Conservation (phyloP, 2,797 vertebrate genomes). For the Mustela erminea region DNA sequence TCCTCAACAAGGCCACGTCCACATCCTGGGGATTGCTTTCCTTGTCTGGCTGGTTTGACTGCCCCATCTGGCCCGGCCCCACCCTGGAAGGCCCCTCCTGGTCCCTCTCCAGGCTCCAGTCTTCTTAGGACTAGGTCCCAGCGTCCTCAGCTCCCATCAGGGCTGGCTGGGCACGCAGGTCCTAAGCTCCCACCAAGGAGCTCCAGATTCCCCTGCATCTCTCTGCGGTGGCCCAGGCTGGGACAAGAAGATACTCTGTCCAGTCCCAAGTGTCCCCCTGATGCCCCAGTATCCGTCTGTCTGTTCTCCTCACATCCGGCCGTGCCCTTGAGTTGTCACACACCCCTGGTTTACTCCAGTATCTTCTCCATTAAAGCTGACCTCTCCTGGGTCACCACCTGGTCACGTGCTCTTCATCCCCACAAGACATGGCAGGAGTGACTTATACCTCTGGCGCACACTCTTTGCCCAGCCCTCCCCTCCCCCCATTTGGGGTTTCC, state of each 20-base stretch:
- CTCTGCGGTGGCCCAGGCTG: neutral
- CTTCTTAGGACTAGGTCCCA: neutral
- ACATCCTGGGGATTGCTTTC: neutral
- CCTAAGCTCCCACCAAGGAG: neutral
- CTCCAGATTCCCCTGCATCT: neutral
- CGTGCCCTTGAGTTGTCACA: neutral
- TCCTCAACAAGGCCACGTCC: neutral
- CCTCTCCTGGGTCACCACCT: neutral
- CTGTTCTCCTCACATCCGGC: neutral
- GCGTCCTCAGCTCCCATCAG: neutral
- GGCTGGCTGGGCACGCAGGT: neutral
- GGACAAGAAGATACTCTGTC: neutral
- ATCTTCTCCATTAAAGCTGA: neutral
- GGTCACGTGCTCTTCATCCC: neutral
- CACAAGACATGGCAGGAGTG: neutral
- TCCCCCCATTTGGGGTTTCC: neutral
- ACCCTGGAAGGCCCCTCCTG: conserved; percentile 27
- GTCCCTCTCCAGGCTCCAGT: neutral
- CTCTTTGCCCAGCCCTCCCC: neutral
- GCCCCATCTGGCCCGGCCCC: neutral
- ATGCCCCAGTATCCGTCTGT: fast-evolving
- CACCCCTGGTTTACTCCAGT: no score
- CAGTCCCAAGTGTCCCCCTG: no score
- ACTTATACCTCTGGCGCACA: no score
- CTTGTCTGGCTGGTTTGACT: conserved; percentile 60